phyloP scores from a whole-genome alignment of 2,888 invertebrate species.

The Callinectes sapidus region DNA sequence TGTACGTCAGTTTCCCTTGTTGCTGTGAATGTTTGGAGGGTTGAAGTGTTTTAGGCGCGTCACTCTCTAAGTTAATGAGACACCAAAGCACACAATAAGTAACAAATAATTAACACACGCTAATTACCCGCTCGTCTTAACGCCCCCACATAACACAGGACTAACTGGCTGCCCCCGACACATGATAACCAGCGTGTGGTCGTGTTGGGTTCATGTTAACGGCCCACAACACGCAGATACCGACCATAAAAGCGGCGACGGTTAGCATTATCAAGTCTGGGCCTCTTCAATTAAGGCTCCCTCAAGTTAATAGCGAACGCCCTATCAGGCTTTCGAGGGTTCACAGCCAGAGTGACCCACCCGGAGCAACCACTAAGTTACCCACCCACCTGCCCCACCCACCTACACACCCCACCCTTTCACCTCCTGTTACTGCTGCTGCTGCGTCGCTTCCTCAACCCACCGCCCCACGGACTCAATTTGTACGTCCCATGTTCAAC shows the following conservation, averaged over 20 bases:
- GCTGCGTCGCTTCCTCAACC: conserved; percentile 11
- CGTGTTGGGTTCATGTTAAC: conserved; percentile 31
- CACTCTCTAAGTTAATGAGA: conserved; percentile 48
- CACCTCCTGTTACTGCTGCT: not conserved
- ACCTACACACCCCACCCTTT: not conserved
- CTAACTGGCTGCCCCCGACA: conserved; percentile 44
- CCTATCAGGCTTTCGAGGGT: conserved; percentile 12
- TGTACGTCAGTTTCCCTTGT: not conserved
- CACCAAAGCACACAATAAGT: conserved; percentile 57
- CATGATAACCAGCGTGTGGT: conserved; percentile 39
- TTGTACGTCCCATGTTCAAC: not conserved
- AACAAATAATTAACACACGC: conserved; percentile 57
- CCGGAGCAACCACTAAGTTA: not conserved
- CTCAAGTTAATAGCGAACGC: conserved; percentile 27
- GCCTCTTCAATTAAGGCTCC: conserved; percentile 50
- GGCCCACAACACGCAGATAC: conserved; percentile 27
- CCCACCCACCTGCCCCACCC: not conserved
- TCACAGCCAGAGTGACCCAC: conserved; percentile 6
- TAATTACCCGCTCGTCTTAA: conserved; percentile 54
- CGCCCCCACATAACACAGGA: conserved; percentile 52
- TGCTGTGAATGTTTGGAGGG: not conserved
- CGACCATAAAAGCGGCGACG: conserved; percentile 49
- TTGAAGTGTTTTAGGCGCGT: not conserved
- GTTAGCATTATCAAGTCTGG: conserved; percentile 45
- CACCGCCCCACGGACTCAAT: not conserved